phyloP scores from a whole-genome alignment of 2,797 vertebrate genomes.

The Aeoliscus strigatus region DNA sequence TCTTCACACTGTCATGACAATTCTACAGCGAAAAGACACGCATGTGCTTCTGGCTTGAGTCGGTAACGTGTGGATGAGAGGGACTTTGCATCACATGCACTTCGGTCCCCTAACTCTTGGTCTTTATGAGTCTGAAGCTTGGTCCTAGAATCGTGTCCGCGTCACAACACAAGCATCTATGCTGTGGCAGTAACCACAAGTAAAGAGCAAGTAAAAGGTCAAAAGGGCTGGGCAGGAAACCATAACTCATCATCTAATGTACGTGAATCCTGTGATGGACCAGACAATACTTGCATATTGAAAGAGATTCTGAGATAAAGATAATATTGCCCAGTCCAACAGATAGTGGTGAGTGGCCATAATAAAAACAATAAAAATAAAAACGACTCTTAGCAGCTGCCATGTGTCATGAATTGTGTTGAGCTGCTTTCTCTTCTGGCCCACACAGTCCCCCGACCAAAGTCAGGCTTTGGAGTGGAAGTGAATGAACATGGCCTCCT shows the following conservation, averaged over 20 bases:
- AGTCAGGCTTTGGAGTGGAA: slow-evolving; percentile 53
- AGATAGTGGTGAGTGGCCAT: slow-evolving; percentile 24
- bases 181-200: slow-evolving; percentile 26
- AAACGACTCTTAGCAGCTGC: slow-evolving; percentile 43
- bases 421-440: slow-evolving; percentile 19
- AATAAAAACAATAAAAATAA: slow-evolving; percentile 25
- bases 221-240: slow-evolving; percentile 27
- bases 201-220: slow-evolving; percentile 21
- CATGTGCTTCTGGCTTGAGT: slow-evolving; percentile 39
- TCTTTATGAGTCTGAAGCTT: slow-evolving; percentile 25
- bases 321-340: slow-evolving; percentile 15
- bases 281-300: slow-evolving; percentile 24
- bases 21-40: slow-evolving; percentile 29
- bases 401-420: slow-evolving; percentile 24
- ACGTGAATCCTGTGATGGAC: slow-evolving; percentile 18
- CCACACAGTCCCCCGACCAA: slow-evolving; percentile 35
- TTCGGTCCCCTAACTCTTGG: slow-evolving; percentile 32
- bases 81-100: slow-evolving; percentile 23
- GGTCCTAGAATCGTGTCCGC: slow-evolving; percentile 26
- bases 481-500: slow-evolving; percentile 52
- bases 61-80: slow-evolving; percentile 12
- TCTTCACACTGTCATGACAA: slow-evolving; percentile 16
- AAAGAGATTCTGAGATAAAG: slow-evolving; percentile 33
- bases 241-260: slow-evolving; percentile 15
- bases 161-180: slow-evolving; percentile 27